Percentiles rank a stretch among this genome's conserved stretches.
phyloP scores from a whole-genome alignment of 2,888 invertebrate species.

The Eulithis prunata region DNA sequence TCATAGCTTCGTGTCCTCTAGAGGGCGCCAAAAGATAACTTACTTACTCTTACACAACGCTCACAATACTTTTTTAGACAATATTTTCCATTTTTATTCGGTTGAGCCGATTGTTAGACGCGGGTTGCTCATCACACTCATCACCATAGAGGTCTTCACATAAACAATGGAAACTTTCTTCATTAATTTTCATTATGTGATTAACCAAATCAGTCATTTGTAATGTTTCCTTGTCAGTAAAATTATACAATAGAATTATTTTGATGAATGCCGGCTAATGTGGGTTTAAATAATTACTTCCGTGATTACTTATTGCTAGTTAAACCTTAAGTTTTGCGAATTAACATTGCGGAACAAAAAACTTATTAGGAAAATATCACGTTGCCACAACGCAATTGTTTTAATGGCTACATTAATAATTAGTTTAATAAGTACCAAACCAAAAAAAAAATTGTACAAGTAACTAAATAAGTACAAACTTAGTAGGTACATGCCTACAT shows the following conservation, averaged over 20 bases:
- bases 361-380: background rate
- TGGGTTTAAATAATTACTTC: constrained; percentile 55
- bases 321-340: constrained; percentile 27
- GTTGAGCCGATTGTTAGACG: background rate
- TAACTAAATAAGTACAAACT: no score
- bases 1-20: no score
- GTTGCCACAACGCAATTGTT: background rate
- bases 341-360: constrained; percentile 28
- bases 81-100: background rate
- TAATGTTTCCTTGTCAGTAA: constrained; percentile 42
- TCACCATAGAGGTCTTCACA: constrained; percentile 22
- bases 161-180: constrained; percentile 40
- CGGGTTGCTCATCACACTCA: constrained; percentile 6
- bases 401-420: background rate
- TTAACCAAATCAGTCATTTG: constrained; percentile 30
- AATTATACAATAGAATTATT: constrained; percentile 39
- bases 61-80: background rate
- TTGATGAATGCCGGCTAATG: constrained; percentile 47
- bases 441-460: no score
- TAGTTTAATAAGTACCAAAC: no score
- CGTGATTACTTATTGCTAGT: constrained; percentile 42
- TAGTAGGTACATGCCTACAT: no score
- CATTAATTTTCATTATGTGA: constrained; percentile 38
- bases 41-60: no score
- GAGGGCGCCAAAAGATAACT: no score